Conservation (phyloP, 2,797 vertebrate genomes). For the Sebastiscus tertius region DNA sequence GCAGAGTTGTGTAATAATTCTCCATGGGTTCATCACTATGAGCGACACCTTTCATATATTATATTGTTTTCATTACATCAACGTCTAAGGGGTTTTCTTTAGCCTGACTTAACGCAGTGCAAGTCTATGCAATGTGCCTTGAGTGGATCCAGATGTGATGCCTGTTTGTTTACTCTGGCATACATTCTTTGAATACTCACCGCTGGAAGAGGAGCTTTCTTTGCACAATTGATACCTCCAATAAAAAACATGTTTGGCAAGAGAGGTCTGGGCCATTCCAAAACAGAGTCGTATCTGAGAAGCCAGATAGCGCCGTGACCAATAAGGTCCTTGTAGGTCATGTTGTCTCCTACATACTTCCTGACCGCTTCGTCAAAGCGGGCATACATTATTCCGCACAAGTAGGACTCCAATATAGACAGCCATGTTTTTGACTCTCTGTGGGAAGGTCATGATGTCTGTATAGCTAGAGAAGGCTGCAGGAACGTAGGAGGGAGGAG, state of each 20-base stretch:
- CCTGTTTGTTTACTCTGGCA: not conserved
- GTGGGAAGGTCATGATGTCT: constrained; percentile 75
- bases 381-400: constrained; percentile 59
- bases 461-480: constrained; percentile 52
- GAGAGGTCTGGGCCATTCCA: constrained; percentile 83
- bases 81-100: not conserved
- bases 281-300: constrained; percentile 83
- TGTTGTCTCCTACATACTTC: constrained; percentile 50
- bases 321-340: constrained; percentile 70
- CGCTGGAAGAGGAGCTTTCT: constrained; percentile 69
- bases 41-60: not conserved
- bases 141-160: constrained; percentile 33
- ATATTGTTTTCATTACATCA: not conserved
- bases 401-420: constrained; percentile 27
- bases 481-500: constrained; percentile 79
- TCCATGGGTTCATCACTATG: not conserved
- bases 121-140: not conserved
- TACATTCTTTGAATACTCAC: constrained; percentile 76
- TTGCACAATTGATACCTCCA: constrained; percentile 87
- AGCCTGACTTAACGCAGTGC: not conserved
- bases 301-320: constrained; percentile 79
- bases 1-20: not conserved
- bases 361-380: constrained; percentile 74
- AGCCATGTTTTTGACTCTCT: constrained; percentile 77
- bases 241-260: constrained; percentile 88